Percentiles rank a stretch among this genome's conserved stretches.
Conservation (phyloP, 1,140 invertebrate species). For the Drosophila murphyi region DNA sequence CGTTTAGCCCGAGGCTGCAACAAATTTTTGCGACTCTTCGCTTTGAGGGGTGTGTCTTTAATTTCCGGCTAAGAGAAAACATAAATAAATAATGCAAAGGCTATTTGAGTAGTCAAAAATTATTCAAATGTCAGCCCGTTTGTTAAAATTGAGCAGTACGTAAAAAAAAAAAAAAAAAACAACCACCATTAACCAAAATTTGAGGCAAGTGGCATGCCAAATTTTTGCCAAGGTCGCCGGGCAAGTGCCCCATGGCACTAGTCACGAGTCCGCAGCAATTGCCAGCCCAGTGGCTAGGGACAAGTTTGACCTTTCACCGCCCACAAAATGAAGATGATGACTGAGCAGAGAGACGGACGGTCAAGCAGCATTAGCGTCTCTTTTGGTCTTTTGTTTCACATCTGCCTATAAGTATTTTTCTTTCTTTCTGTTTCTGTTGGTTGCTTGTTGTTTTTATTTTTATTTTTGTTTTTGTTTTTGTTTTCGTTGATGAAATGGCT, state of each 20-base stretch:
- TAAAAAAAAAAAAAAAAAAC: neutral
- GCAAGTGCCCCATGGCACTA: slow-evolving; percentile 6
- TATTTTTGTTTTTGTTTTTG: slow-evolving; percentile 8
- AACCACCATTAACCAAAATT: slow-evolving; percentile 8
- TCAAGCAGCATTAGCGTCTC: slow-evolving; percentile 34
- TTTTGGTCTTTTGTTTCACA: slow-evolving; percentile 14
- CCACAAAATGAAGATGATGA: neutral
- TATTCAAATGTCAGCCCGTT: slow-evolving; percentile 62
- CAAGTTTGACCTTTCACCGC: slow-evolving; percentile 16
- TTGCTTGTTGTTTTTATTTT: slow-evolving; percentile 12
- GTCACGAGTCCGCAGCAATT: slow-evolving; percentile 9
- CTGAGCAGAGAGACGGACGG: slow-evolving; percentile 11
- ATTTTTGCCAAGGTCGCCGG: neutral
- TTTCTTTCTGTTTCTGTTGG: slow-evolving; percentile 29
- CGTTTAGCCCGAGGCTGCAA: slow-evolving; percentile 69
- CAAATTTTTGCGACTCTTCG: slow-evolving; percentile 46
- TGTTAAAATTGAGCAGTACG: slow-evolving; percentile 43
- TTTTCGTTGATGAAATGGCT: slow-evolving; percentile 40
- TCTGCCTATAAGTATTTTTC: slow-evolving; percentile 4
- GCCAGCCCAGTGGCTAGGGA: neutral
- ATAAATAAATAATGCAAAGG: slow-evolving; percentile 53
- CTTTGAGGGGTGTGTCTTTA: slow-evolving; percentile 61
- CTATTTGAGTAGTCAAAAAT: slow-evolving; percentile 67
- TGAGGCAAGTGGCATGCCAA: slow-evolving; percentile 9
- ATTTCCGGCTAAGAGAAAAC: slow-evolving; percentile 63